Evolutionary conservation across 2,888 invertebrate genomes (phyloP), one percentile per base, ranked within the genome.

Genomic region (Quadroppia sp.): DNA sequence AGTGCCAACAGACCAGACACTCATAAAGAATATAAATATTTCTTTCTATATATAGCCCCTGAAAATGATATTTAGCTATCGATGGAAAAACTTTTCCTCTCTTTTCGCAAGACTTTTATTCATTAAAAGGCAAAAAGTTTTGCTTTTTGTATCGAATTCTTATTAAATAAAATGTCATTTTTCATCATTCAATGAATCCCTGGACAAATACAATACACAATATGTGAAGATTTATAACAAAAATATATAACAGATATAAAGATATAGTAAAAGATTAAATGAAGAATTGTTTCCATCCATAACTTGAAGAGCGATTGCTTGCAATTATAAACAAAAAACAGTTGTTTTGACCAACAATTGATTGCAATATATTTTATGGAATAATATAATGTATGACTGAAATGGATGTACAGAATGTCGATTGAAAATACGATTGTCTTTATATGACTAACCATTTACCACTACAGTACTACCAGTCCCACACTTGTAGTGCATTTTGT

Each of bases 161-260:
- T 56, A 56, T 28, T 23, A 56, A 56, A 23, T 56, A 23, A 23
- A 56, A 56, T 56, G 56, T 56, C 56, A 56, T 56, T 56, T 56
- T 56, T 56, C 56, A 56, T 56, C 56, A 23, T 11, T 6, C 56
- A 56, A 56, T 56, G 56, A 56, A 25, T 56, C 56, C 56, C 56
- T 3, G 25, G 23, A 23, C 23, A 25, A 23, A 23, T 20, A 28
- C 25, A 56, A 56, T 20, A n/a, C n/a, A n/a, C n/a, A n/a, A n/a
- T n/a, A n/a, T n/a, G n/a, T n/a, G n/a, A n/a, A n/a, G n/a, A n/a
- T n/a, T n/a, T n/a, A n/a, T n/a, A n/a, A n/a, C n/a, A n/a, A n/a
- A n/a, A n/a, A n/a, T n/a, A n/a, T n/a, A n/a, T n/a, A n/a, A n/a
- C n/a, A n/a, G n/a, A n/a, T n/a, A n/a, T n/a, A n/a, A n/a, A n/a